Evolutionary conservation across 2,113 vertebrate species (phyloP), one percentile per base, ranked within the genome.

Genomic region (Podocnemis expansa): DNA sequence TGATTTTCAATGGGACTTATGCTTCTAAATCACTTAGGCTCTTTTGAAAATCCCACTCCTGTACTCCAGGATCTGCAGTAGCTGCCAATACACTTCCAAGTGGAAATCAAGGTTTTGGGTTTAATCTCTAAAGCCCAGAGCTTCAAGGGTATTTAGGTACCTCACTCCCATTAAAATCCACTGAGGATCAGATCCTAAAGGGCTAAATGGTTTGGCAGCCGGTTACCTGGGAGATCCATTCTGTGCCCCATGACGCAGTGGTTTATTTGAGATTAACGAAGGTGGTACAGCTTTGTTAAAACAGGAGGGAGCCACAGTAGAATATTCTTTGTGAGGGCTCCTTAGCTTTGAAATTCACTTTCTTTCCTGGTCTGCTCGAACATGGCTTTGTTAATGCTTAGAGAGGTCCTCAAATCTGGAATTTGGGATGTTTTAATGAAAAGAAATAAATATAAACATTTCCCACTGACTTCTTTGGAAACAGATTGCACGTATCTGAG

Each of bases 401-500:
- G 87, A 88, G 89, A 4, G 5, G 29, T 85, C 79, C n/a, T 47
- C 38, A 25, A 10, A 7, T 41, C 13, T 12, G 29, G 84, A 88
- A 67, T 55, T 60, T 29, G 47, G 92, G 80, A 90, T 78, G 43
- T 82, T 92, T 55, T 78, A 90, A 95, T 91, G 89, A 51, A 92
- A 47, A 88, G 84, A 82, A 80, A 83, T 29, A 88, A 94, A 88
- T 17, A 58, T 76, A 96, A 54, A 81, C 82, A 78, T 87, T 94
- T 96, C 92, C 92, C 88, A 80, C 89, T 92, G 89, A 90, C 79
- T 93, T 87, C 63, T 91, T 73, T 52, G 75, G 89, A 78, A 96
- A 94, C 94, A 96, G 95, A 87, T 92, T 96, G 97, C 91, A 89
- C 55, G 93, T 83, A 83, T 88, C 91, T 76, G 93, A 87, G 91